These are phyloP conservation scores for Tachina lurida DNA, from an alignment of 2,888 invertebrate genomes.

Conservation along the genomic window DNA sequence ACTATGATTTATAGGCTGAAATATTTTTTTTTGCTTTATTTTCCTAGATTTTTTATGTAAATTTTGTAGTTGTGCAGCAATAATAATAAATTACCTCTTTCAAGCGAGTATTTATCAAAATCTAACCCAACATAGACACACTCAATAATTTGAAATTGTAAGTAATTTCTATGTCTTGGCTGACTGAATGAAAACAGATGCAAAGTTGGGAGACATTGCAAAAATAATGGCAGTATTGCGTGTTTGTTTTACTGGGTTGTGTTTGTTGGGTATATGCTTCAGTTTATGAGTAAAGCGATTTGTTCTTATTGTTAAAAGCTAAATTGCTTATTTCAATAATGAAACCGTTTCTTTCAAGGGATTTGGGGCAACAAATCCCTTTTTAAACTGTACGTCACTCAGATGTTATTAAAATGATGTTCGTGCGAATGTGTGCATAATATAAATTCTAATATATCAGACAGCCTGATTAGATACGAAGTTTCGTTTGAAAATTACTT, in stretches of 20 bases:
- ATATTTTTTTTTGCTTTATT: neutral
- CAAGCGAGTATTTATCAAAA: neutral
- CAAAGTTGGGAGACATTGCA: too few species aligned
- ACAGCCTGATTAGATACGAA: slow-evolving; percentile 11
- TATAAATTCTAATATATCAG: slow-evolving; percentile 29
- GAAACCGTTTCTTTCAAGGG: slow-evolving; percentile 33
- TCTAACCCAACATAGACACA: neutral
- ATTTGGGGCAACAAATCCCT: neutral
- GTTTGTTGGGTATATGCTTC: slow-evolving; percentile 1
- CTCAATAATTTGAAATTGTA: neutral
- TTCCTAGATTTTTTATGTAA: neutral
- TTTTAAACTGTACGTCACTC: neutral
- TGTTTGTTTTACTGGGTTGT: neutral
- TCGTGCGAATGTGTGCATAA: neutral
- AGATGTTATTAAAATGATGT: slow-evolving; percentile 6
- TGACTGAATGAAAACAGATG: too few species aligned
- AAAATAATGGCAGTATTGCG: too few species aligned
- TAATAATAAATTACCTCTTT: slow-evolving; percentile 32
- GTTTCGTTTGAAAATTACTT: slow-evolving; percentile 19
- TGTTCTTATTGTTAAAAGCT: neutral
- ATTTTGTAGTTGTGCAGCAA: slow-evolving; percentile 42
- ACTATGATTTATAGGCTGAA: slow-evolving; percentile 30
- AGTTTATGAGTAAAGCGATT: neutral
- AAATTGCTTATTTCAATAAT: slow-evolving; percentile 46
- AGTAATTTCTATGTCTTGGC: too few species aligned